These are phyloP conservation scores for Mixornis gularis DNA, from an alignment of 2,113 vertebrate genomes.

Conservation along the genomic window DNA sequence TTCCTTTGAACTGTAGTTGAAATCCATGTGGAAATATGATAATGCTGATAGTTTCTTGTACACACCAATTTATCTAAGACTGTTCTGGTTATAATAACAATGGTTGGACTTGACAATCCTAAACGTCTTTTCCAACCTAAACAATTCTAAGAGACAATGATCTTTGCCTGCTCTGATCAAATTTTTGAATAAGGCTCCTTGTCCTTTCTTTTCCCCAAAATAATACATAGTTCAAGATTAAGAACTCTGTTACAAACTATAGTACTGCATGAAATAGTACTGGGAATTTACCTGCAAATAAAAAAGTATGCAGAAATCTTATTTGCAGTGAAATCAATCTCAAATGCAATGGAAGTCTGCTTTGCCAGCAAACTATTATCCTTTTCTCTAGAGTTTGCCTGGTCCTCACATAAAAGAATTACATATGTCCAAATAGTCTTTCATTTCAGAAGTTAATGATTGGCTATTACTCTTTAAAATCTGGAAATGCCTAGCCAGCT, in stretches of 20 bases:
- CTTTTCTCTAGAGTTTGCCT: not conserved
- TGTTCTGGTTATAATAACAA: not conserved
- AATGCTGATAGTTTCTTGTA: not conserved
- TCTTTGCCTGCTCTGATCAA: not conserved
- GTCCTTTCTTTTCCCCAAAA: not conserved
- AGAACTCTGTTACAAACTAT: not conserved
- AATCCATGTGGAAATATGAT: not conserved
- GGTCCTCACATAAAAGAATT: not conserved
- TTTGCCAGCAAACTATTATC: not conserved
- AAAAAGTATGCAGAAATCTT: not conserved
- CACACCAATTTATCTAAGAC: not conserved
- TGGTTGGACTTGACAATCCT: not conserved
- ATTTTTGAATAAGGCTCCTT: not conserved
- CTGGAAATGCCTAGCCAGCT: not conserved
- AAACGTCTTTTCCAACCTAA: not conserved
- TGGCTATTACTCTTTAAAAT: not conserved
- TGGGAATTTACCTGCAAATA: not conserved
- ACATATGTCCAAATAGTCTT: not conserved
- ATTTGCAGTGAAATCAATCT: not conserved
- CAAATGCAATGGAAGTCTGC: not conserved
- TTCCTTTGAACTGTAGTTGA: not conserved
- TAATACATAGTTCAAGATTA: not conserved
- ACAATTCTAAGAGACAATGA: not conserved
- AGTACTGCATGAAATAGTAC: not conserved
- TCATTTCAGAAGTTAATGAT: not conserved